Evolutionary conservation across 2,113 vertebrate species (phyloP).

Genomic region (Pelusios castaneus): DNA sequence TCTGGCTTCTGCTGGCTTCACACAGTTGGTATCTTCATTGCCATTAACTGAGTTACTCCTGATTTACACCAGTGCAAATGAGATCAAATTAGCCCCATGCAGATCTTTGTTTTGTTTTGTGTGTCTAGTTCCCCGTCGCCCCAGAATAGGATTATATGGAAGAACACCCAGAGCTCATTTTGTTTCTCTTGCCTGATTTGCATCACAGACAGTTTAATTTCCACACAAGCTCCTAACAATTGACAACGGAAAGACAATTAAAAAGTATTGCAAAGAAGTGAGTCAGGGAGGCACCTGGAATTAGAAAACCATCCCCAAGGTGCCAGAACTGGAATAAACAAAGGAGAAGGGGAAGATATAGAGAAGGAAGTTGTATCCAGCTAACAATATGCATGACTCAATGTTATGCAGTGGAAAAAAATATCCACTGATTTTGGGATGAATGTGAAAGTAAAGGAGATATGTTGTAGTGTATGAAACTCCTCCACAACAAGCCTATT

Average conservation of each 20-base stretch:
- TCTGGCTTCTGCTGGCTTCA: constrained; percentile 50
- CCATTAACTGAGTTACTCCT: constrained; percentile 1
- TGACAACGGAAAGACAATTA: background rate
- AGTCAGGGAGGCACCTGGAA: background rate
- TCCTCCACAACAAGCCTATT: background rate
- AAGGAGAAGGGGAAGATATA: accelerated
- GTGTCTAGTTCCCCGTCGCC: background rate
- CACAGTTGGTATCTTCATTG: background rate
- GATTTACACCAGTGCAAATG: constrained; percentile 63
- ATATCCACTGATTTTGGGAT: background rate
- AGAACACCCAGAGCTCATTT: constrained; percentile 53
- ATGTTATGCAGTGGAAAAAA: accelerated
- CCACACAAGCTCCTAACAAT: constrained; percentile 20
- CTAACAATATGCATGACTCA: accelerated
- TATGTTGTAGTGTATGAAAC: background rate
- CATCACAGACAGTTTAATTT: constrained; percentile 60
- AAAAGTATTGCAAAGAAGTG: background rate
- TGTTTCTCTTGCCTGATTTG: constrained; percentile 63
- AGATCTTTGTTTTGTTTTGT: background rate
- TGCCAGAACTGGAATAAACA: background rate
- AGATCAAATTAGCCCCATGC: background rate
- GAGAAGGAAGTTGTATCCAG: background rate
- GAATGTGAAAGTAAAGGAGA: background rate
- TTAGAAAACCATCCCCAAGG: background rate
- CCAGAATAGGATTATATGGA: constrained; percentile 46